Base-by-base conservation (phyloP, 2,888 invertebrate genomes). In the Eurytoma adleriae region DNA sequence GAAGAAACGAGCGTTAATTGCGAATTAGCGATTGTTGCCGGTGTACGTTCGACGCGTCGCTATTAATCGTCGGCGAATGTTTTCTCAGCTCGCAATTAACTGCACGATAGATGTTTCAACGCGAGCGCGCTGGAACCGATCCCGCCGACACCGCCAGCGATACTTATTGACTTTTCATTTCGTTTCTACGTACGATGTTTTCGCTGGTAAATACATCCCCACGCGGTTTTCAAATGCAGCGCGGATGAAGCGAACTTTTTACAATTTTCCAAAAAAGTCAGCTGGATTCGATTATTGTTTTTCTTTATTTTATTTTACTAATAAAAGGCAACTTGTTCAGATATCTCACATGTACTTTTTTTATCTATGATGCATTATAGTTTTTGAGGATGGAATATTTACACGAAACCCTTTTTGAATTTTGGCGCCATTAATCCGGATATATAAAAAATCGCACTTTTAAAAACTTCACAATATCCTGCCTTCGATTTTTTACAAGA, bases 11-110 rank as follows among this genome's bases (percentile, higher is more conserved):
- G 10, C 54, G 30, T 57, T 52, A 52, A 72, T 72, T 50, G 16
- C 52, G 57, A 69, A 68, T 69, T 56, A 57, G 69, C 57, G 54
- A 56, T 56, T 56, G 69, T 40, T 20, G 40, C 5, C 7, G 27
- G 16, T 0, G 14, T 3, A 3, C 67, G 67, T 67, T 52, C 69
- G 69, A 24, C 27, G 69, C 20, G 52, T 16, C 48, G 57, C 50
- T n/a, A 52, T 62, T 62, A 62, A 72, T 72, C 62, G 48, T n/a
- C n/a, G 18, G 56, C 30, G 56, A 56, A 24, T 30, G 14, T 30
- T 10, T 72, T 72, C 50, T 2, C 62, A 16, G 72, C 52, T 62
- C 71, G 72, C 72, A 48, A 40, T 40, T 40, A 48, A 12, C 18
- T 30, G 62, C n/a, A 30, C 40, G 7, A 3, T 18, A 7, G 57